These are phyloP conservation scores for Stegana nigrithorax DNA, from an alignment of 2,888 invertebrate genomes.

Conservation along the genomic window DNA sequence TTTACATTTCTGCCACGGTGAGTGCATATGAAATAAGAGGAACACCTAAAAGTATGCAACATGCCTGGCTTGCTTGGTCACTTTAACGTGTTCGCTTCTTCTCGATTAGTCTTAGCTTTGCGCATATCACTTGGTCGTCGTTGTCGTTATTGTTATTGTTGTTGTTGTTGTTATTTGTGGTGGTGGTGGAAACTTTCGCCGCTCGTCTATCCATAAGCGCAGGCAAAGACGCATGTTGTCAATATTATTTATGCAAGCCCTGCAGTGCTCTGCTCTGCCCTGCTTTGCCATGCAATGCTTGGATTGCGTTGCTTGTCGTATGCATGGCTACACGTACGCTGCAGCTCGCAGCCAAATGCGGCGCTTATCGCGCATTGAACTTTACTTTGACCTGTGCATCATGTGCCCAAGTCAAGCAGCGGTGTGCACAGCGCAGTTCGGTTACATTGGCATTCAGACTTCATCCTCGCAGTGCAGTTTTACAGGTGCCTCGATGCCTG, in stretches of 20 bases:
- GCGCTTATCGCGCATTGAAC: conserved; percentile 49
- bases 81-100: too few relatives aligned
- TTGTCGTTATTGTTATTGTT: too few relatives aligned
- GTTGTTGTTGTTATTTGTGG: too few relatives aligned
- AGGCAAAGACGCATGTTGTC: background rate
- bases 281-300: background rate
- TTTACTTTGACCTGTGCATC: conserved; percentile 32
- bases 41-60: too few relatives aligned
- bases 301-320: background rate
- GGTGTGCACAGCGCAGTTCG: conserved; percentile 13
- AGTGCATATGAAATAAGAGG: too few relatives aligned
- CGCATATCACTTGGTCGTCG: too few relatives aligned
- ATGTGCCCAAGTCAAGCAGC: background rate
- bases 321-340: background rate
- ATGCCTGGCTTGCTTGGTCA: too few relatives aligned
- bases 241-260: conserved; percentile 10
- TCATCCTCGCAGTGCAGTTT: background rate
- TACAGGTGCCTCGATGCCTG: background rate
- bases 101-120: too few relatives aligned
- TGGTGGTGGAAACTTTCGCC: too few relatives aligned
- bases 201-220: background rate
- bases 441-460: conserved; percentile 26
- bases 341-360: background rate
- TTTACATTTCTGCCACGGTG: conserved; percentile 61
- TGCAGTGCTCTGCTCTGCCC: background rate